Base-by-base conservation (phyloP, 2,797 vertebrate species). In the Onychomys arenicola region DNA sequence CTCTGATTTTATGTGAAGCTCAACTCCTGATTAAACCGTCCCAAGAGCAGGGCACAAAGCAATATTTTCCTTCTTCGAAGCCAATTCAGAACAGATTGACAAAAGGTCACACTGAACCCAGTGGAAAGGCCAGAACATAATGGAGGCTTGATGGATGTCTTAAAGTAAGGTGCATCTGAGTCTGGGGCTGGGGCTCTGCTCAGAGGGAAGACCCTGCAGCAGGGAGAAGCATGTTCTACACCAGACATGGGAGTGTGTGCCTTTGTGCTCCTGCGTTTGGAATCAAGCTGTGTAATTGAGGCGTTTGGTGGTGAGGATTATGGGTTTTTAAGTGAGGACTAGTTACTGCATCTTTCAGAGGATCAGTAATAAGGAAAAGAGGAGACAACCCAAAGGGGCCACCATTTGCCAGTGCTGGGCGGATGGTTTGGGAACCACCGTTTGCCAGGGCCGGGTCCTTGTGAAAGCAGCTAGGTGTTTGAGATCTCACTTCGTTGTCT, bases 21-120 rank as follows among this genome's bases (percentile, higher is more conserved):
- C 55, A 59, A 82, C 67, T 95, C 83, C 80, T 90, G 95, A 93
- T 96, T 84, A 87, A 96, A 94, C 69, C 37, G 80, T 89, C 90
- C 89, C 57, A 67, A 93, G 78, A 94, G 84, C 78, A 52, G 3
- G 23, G 46, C 40, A 87, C 81, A 92, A 80, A 40, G 83, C 69
- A 61, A 14, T 86, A 23, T 89, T 93, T 96, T 85, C 71, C 77
- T 76, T 82, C 83, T 97, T 84, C 91, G 97, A 96, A 94, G 89
- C 92, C 86, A 93, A 77, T 91, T 91, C 78, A n/a, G 84, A 96
- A 89, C 92, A 52, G 43, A 65, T 89, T 67, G 82, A 67, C 75
- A 81, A 85, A 90, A 93, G 82, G 90, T 90, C 92, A 91, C 90
- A 71, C 57, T 61, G 91, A 96, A 69, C 76, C 57, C 59, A n/a